phyloP scores from a whole-genome alignment of 2,888 invertebrate species.

The Acrobasis suavella region DNA sequence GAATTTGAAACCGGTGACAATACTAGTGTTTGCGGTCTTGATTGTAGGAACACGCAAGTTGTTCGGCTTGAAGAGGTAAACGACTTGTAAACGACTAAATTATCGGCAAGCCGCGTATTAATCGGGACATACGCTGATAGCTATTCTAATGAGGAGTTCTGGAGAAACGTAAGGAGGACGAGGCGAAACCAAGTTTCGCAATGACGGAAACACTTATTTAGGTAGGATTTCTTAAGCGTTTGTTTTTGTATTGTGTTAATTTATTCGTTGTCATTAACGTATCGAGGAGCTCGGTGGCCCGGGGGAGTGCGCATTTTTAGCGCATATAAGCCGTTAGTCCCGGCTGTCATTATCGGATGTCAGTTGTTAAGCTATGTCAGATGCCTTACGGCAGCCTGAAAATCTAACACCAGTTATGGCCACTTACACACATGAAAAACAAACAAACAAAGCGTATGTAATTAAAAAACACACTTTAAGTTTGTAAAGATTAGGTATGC shows the following conservation, averaged over 20 bases:
- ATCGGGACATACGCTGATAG: slow-evolving; percentile 77
- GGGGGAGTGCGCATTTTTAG: too few relatives aligned
- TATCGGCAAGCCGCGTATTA: slow-evolving; percentile 62
- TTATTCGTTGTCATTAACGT: slow-evolving; percentile 11
- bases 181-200: slow-evolving; percentile 65
- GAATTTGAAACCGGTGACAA: slow-evolving; percentile 54
- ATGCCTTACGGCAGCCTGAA: too few relatives aligned
- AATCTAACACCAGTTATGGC: too few relatives aligned
- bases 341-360: too few relatives aligned
- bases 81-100: slow-evolving; percentile 72
- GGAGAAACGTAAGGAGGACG: slow-evolving; percentile 73
- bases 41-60: slow-evolving; percentile 52
- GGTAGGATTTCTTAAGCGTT: slow-evolving; percentile 35
- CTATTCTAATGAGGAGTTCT: slow-evolving; percentile 78
- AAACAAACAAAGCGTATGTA: too few relatives aligned
- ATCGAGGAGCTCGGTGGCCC: too few relatives aligned
- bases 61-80: slow-evolving; percentile 67
- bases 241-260: background rate
- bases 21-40: slow-evolving; percentile 54
- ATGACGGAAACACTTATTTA: slow-evolving; percentile 43
- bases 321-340: too few relatives aligned
- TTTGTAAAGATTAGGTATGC: too few relatives aligned
- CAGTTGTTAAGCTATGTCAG: too few relatives aligned
- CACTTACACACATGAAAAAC: too few relatives aligned
- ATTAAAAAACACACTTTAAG: too few relatives aligned